Percentiles rank a stretch among this genome's conserved stretches.
These are phyloP conservation scores for Nematopogon swammerdamellus DNA, from an alignment of 2,888 invertebrate genomes.

Conservation along the genomic window DNA sequence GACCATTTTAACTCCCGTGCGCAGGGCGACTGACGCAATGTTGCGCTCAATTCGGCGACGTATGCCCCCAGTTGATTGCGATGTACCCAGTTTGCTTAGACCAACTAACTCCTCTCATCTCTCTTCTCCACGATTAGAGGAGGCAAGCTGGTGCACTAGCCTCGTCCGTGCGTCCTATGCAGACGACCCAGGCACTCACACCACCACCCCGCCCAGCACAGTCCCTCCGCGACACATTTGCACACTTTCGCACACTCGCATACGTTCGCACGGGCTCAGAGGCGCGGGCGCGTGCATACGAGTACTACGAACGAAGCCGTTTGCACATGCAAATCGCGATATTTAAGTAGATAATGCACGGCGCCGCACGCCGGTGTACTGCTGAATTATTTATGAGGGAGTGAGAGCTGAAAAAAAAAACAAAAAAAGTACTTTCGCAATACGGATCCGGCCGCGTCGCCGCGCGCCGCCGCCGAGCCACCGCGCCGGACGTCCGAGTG, in stretches of 20 bases:
- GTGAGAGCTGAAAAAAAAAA: neutral
- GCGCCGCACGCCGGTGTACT: neutral
- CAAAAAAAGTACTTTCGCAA: neutral
- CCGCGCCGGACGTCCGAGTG: neutral
- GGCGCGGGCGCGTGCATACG: neutral
- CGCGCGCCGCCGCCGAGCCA: too few relatives aligned
- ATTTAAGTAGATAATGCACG: conserved; percentile 2
- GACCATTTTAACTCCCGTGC: too few relatives aligned
- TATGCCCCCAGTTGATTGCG: too few relatives aligned
- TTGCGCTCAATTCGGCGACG: too few relatives aligned
- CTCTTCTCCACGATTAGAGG: too few relatives aligned
- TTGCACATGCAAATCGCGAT: conserved; percentile 1
- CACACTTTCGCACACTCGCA: neutral
- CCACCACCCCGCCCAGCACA: too few relatives aligned
- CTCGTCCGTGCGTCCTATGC: too few relatives aligned
- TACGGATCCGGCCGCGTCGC: neutral
- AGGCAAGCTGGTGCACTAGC: too few relatives aligned
- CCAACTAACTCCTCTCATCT: too few relatives aligned
- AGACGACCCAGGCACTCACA: too few relatives aligned
- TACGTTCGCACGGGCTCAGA: neutral
- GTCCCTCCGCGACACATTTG: neutral
- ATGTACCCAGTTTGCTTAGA: too few relatives aligned
- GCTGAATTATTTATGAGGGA: neutral
- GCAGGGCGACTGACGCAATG: too few relatives aligned
- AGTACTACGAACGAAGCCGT: neutral